Percentiles rank a stretch among this genome's conserved stretches.
These are phyloP conservation scores for Halotydeus destructor DNA, from an alignment of 1,140 invertebrate genomes.

Conservation along the genomic window DNA sequence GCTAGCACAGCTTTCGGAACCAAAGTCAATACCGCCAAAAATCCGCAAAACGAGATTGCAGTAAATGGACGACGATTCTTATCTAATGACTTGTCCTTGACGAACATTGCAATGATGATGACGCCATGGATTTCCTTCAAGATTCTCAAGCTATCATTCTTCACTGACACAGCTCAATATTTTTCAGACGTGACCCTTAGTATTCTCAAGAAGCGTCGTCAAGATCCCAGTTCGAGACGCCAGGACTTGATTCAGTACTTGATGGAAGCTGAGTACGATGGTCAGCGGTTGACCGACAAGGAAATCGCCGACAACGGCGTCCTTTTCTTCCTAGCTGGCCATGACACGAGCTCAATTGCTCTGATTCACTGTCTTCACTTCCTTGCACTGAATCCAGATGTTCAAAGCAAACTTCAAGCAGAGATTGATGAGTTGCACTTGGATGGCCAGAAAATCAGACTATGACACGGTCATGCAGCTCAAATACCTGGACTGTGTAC, in stretches of 20 bases:
- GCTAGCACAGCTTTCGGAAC: too few relatives aligned
- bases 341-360: constrained; percentile 18
- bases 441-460: constrained; percentile 20
- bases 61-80: too few relatives aligned
- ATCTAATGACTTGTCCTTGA: too few relatives aligned
- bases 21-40: too few relatives aligned
- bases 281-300: constrained; percentile 33
- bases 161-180: too few relatives aligned
- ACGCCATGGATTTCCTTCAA: too few relatives aligned
- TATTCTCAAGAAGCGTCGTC: too few relatives aligned
- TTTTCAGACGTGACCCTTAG: too few relatives aligned
- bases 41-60: too few relatives aligned
- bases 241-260: constrained; percentile 59
- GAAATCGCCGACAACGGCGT: constrained; percentile 63
- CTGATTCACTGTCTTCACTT: constrained; percentile 21
- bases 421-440: constrained; percentile 22
- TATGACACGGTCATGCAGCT: constrained; percentile 22
- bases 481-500: constrained; percentile 28
- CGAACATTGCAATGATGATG: too few relatives aligned
- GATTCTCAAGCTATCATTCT: too few relatives aligned
- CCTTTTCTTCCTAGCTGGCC: constrained; percentile 45
- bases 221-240: too few relatives aligned
- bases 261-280: constrained; percentile 35
- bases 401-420: constrained; percentile 20
- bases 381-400: constrained; percentile 22